phyloP scores from a whole-genome alignment of 2,113 vertebrate genomes.

The Sporophila hypoxantha region DNA sequence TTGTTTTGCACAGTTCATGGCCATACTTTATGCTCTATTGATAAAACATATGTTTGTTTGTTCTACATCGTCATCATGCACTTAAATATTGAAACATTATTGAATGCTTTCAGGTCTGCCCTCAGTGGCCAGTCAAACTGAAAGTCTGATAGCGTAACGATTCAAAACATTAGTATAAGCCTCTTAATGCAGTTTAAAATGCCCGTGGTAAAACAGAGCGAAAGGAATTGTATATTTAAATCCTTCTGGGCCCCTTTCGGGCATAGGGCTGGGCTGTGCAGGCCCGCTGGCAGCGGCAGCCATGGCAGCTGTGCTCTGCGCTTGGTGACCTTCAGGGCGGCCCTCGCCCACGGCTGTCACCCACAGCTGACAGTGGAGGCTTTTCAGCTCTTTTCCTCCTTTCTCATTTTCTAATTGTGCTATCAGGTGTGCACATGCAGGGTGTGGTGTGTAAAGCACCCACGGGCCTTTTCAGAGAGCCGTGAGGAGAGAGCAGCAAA shows the following conservation, averaged over 20 bases:
- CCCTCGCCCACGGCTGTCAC: neutral
- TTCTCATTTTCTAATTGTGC: neutral
- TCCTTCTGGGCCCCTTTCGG: neutral
- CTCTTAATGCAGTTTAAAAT: constrained; percentile 42
- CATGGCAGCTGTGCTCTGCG: rapidly evolving
- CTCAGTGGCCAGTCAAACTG: neutral
- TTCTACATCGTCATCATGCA: constrained; percentile 8
- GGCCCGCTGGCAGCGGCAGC: neutral
- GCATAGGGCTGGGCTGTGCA: rapidly evolving
- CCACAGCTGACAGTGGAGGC: neutral
- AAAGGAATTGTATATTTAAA: neutral
- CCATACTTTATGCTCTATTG: neutral
- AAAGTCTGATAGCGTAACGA: constrained; percentile 15
- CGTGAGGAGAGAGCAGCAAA: neutral
- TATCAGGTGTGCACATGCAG: neutral
- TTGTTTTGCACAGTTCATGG: constrained; percentile 12
- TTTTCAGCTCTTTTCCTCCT: neutral
- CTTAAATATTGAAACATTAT: constrained; percentile 46
- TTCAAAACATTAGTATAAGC: neutral
- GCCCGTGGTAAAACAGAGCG: neutral
- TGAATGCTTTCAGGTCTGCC: constrained; percentile 53
- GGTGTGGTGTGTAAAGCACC: neutral
- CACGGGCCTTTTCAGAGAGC: neutral
- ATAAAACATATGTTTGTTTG: constrained; percentile 38
- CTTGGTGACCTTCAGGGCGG: rapidly evolving